Evolutionary conservation across 2,888 invertebrate genomes (phyloP), one percentile per base, ranked within the genome.

Genomic region (Podabrus alpinus): DNA sequence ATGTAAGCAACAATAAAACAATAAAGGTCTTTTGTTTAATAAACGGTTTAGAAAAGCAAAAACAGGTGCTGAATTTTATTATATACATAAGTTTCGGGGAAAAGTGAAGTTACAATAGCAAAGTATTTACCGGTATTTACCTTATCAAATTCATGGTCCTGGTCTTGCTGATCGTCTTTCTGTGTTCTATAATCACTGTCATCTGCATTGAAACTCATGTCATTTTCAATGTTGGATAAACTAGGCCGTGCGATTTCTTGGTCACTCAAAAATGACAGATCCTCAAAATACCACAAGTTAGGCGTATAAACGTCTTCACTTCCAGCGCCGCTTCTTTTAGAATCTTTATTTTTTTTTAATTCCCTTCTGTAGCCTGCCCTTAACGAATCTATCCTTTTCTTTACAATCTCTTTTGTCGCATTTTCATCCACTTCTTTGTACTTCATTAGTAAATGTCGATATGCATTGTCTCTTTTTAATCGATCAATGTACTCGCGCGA

Each of bases 321-420:
- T n/a, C n/a, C n/a, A n/a, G n/a, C n/a, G n/a, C n/a, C n/a, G n/a
- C n/a, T n/a, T n/a, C n/a, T n/a, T n/a, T n/a, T n/a, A n/a, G n/a
- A n/a, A n/a, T n/a, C n/a, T n/a, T n/a, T n/a, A n/a, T n/a, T n/a
- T n/a, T n/a, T n/a, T n/a, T n/a, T n/a, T n/a, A n/a, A n/a, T n/a
- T n/a, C n/a, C n/a, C n/a, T n/a, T n/a, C n/a, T 17, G 68, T 68
- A 75, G 59, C 69, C 21, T 45, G 45, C 60, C 67, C 76, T 61
- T 61, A 75, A 75, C 15, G 72, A 66, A 75, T 75, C 66, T 15
- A 76, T 75, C 61, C 75, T 76, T 66, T 76, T 76, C 68, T 75
- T 74, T 72, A 72, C 69, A n/a, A 11, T 11, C 68, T 69, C 69
- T 74, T 68, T 72, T 17, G 71, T 62, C 11, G 62, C 62, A 62